A percentile compares a stretch with the other conserved stretches of the same genome.
Evolutionary conservation across 1,140 invertebrate species (phyloP).

Genomic region (Vanessa atalanta): DNA sequence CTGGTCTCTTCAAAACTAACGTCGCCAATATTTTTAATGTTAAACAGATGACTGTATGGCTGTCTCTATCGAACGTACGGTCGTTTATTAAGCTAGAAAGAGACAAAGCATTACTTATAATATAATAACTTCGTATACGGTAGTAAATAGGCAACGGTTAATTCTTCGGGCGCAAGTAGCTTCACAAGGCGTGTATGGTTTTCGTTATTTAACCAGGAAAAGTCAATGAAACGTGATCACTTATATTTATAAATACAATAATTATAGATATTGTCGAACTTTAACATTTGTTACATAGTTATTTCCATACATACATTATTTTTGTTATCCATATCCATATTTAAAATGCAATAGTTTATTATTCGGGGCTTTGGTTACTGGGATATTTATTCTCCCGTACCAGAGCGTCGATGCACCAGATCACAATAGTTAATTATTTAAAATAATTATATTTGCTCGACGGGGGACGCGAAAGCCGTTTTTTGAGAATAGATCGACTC

Average conservation of each 20-base stretch:
- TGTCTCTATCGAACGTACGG: slow-evolving; percentile 2
- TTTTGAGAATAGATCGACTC: slow-evolving; percentile 71
- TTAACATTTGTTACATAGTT: slow-evolving; percentile 76
- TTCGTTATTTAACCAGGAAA: slow-evolving; percentile 45
- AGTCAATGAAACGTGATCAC: slow-evolving; percentile 61
- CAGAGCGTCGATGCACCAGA: slow-evolving; percentile 50
- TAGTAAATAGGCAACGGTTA: slow-evolving; percentile 12
- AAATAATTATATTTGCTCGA: slow-evolving; percentile 72
- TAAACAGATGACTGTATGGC: neutral
- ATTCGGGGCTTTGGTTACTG: slow-evolving; percentile 48
- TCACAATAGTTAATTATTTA: slow-evolving; percentile 75
- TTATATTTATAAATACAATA: slow-evolving; percentile 71
- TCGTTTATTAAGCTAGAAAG: slow-evolving; percentile 10
- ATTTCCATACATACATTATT: slow-evolving; percentile 76
- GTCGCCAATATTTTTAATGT: slow-evolving; percentile 3
- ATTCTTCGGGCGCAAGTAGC: slow-evolving; percentile 19
- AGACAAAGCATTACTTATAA: slow-evolving; percentile 2
- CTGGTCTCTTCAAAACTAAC: neutral
- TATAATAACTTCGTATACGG: slow-evolving; percentile 28
- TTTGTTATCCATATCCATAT: slow-evolving; percentile 76
- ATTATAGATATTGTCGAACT: slow-evolving; percentile 73
- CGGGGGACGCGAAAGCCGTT: slow-evolving; percentile 55
- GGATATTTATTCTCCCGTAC: slow-evolving; percentile 24
- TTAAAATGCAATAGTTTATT: slow-evolving; percentile 76
- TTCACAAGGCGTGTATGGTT: slow-evolving; percentile 37